Evolutionary conservation across 1,140 invertebrate genomes (phyloP).

Genomic region (Pseudomyrmex cubaensis): DNA sequence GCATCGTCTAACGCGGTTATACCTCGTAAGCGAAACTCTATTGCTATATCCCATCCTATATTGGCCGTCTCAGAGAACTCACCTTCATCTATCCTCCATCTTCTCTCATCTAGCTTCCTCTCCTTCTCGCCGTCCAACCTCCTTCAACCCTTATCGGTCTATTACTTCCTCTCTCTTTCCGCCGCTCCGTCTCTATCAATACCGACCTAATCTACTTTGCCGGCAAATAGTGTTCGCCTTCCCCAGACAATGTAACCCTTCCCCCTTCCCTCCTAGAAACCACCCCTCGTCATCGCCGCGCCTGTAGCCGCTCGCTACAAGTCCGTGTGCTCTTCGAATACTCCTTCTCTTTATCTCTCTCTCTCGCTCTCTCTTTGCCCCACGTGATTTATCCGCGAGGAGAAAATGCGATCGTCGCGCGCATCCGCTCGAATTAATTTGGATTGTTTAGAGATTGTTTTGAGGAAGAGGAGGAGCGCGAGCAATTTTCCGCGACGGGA

Average conservation of each 20-base stretch:
- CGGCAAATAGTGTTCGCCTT: conserved; percentile 80
- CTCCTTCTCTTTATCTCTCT: too few species aligned
- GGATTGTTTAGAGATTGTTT: conserved; percentile 52
- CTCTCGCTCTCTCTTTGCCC: too few species aligned
- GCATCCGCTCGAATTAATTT: conserved; percentile 55
- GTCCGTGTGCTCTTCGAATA: too few species aligned
- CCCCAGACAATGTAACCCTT: conserved; percentile 74
- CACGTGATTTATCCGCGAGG: conserved; percentile 33
- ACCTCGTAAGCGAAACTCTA: conserved; percentile 80
- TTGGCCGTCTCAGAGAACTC: conserved; percentile 71
- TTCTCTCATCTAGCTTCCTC: conserved; percentile 21
- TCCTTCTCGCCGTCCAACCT: conserved; percentile 57
- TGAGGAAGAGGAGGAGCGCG: not conserved
- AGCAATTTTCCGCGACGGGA: conserved; percentile 33
- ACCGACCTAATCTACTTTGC: conserved; percentile 81
- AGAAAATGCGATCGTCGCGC: conserved; percentile 52
- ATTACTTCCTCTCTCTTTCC: conserved; percentile 61
- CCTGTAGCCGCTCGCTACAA: not conserved
- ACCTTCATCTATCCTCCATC: conserved; percentile 59
- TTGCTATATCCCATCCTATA: conserved; percentile 80
- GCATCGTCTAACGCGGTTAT: conserved; percentile 80
- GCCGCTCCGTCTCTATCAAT: conserved; percentile 78
- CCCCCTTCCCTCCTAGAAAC: conserved; percentile 3
- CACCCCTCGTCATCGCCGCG: conserved; percentile 28
- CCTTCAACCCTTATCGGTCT: conserved; percentile 58